Conservation (phyloP, 1,140 invertebrate genomes). For the Micrasema minimum region DNA sequence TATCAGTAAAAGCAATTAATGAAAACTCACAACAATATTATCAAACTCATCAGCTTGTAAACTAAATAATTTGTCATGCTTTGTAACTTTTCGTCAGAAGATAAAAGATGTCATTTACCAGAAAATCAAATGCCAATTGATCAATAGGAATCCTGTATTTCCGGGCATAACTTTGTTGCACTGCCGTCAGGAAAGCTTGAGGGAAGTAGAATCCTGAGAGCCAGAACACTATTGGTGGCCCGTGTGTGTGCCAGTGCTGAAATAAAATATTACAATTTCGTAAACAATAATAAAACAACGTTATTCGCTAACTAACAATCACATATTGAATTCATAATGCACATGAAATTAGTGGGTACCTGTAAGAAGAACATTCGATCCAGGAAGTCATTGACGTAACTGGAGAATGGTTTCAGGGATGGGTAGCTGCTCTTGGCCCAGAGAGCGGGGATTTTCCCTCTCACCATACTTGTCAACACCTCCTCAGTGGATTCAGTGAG, state of each 20-base stretch:
- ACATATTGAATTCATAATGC: too few species aligned
- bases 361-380: conserved; percentile 82
- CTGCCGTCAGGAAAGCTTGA: conserved; percentile 94
- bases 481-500: conserved; percentile 91
- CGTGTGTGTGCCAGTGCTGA: conserved; percentile 85
- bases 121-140: conserved; percentile 86
- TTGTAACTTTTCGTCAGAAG: too few species aligned
- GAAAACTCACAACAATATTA: too few species aligned
- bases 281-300: background rate
- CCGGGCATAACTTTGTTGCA: conserved; percentile 92
- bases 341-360: too few species aligned
- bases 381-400: conserved; percentile 90
- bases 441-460: conserved; percentile 82
- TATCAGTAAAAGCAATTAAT: too few species aligned
- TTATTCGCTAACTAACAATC: too few species aligned
- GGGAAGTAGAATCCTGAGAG: conserved; percentile 96
- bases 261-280: conserved; percentile 37
- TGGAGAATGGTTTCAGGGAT: conserved; percentile 90
- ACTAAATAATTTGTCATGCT: too few species aligned
- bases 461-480: conserved; percentile 84
- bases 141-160: conserved; percentile 93
- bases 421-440: conserved; percentile 93
- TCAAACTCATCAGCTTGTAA: too few species aligned
- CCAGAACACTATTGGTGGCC: conserved; percentile 88
- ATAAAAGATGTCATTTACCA: conserved; percentile 66